Conservation (phyloP, 2,113 vertebrate species). For the Neolamprologus hecqui region DNA sequence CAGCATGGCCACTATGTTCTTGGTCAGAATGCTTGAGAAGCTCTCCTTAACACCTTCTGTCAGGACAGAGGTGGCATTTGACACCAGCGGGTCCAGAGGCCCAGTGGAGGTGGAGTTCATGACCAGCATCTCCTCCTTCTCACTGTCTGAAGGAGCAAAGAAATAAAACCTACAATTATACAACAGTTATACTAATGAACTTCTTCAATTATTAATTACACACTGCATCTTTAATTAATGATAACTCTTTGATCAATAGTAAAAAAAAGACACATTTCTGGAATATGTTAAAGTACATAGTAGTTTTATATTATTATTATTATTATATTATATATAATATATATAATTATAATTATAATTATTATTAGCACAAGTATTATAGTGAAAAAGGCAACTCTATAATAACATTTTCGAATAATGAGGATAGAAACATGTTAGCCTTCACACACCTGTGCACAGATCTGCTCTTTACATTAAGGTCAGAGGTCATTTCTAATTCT, state of each 20-base stretch:
- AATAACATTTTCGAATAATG: neutral
- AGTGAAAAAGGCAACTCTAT: neutral
- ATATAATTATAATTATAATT: neutral
- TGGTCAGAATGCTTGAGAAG: constrained; percentile 61
- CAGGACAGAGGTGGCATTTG: constrained; percentile 6
- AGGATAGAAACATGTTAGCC: neutral
- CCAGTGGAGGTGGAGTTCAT: constrained; percentile 38
- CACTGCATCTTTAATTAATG: neutral
- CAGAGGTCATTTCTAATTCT: neutral
- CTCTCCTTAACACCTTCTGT: constrained; percentile 49
- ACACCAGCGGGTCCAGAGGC: neutral
- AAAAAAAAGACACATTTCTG: neutral
- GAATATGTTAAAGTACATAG: rapidly evolving
- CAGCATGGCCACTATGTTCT: constrained; percentile 70
- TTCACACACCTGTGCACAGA: neutral
- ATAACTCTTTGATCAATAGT: neutral
- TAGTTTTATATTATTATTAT: neutral
- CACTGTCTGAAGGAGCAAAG: neutral
- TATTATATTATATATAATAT: neutral
- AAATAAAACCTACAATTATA: neutral
- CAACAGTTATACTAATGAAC: neutral
- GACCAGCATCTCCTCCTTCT: neutral
- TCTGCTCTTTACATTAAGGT: neutral
- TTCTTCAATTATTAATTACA: rapidly evolving
- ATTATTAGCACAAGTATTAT: neutral